Evolutionary conservation across 1,140 invertebrate species (phyloP), one percentile per base, ranked within the genome.

Genomic region (Melitaea cinxia): DNA sequence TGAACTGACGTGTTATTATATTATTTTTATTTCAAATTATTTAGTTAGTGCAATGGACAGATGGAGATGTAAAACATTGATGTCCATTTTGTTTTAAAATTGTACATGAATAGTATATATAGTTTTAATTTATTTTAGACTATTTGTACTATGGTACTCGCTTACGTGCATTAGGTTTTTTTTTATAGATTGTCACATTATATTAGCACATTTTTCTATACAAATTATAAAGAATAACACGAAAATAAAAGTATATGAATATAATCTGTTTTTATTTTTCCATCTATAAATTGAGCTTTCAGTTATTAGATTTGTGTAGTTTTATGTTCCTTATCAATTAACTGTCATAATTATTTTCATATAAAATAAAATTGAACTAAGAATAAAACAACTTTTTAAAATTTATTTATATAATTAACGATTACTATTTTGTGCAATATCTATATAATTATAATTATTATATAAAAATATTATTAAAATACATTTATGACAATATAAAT

Each of bases 161-260:
- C 71, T 78, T 77, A 77, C 79, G 69, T 85, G 75, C 80, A 84
- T 81, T 85, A 77, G 73, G 76, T 89, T 84, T 77, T 89, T 84
- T 77, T 28, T 75, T 79, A 84, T 74, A 71, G 54, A 65, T 82
- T 78, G 68, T 80, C 76, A 78, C 77, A 78, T 82, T 85, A 80
- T 85, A 85, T 81, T 85, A 82, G 83, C 87, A 87, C 82, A 82
- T 80, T 87, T 81, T 80, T 84, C 75, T 85, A 86, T 78, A 81
- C 78, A 81, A 83, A 83, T 83, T 88, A 82, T 85, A 85, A 85
- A 84, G 65, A 81, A 83, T 80, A 84, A 85, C 84, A 89, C 83
- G 70, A 85, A 73, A 84, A 87, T 83, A 84, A 83, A 83, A 72
- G 39, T 75, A 55, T 77, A 63, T 58, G 49, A 54, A 61, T 33